These are phyloP conservation scores for Lasioglossum calceatum DNA, from an alignment of 2,888 invertebrate species.

Conservation along the genomic window DNA sequence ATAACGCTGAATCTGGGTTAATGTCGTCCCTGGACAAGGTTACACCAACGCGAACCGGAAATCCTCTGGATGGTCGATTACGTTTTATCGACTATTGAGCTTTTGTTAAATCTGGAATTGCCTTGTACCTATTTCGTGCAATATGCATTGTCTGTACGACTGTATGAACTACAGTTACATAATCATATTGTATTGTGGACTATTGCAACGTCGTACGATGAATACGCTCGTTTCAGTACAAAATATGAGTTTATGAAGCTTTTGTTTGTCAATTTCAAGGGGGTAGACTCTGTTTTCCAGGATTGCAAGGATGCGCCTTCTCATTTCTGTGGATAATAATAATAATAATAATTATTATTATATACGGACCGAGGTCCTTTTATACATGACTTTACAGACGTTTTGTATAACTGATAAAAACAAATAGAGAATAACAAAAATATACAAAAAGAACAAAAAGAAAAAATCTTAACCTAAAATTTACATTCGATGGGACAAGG, in stretches of 20 bases:
- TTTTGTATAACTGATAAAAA: too few relatives aligned
- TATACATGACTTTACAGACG: too few relatives aligned
- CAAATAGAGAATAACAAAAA: too few relatives aligned
- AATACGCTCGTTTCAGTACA: neutral
- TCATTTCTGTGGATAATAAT: too few relatives aligned
- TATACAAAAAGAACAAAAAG: too few relatives aligned
- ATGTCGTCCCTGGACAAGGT: constrained; percentile 47
- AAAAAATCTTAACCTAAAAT: too few relatives aligned
- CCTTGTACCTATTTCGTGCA: neutral
- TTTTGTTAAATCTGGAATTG: constrained; percentile 11
- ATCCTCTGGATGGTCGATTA: constrained; percentile 45
- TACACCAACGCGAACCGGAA: constrained; percentile 52
- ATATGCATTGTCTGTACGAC: constrained; percentile 4
- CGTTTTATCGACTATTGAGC: constrained; percentile 51
- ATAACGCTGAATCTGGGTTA: constrained; percentile 60
- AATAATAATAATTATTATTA: too few relatives aligned
- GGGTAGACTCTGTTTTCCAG: too few relatives aligned
- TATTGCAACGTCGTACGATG: neutral
- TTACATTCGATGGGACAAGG: too few relatives aligned
- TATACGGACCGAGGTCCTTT: too few relatives aligned
- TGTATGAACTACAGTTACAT: neutral
- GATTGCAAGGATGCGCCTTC: too few relatives aligned
- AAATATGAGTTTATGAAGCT: neutral
- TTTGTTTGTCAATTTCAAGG: neutral
- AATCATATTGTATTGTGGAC: neutral